These are phyloP conservation scores for Eucidaris tribuloides DNA, from an alignment of 35 echinoderm and acorn worm genomes.

Conservation along the genomic window DNA sequence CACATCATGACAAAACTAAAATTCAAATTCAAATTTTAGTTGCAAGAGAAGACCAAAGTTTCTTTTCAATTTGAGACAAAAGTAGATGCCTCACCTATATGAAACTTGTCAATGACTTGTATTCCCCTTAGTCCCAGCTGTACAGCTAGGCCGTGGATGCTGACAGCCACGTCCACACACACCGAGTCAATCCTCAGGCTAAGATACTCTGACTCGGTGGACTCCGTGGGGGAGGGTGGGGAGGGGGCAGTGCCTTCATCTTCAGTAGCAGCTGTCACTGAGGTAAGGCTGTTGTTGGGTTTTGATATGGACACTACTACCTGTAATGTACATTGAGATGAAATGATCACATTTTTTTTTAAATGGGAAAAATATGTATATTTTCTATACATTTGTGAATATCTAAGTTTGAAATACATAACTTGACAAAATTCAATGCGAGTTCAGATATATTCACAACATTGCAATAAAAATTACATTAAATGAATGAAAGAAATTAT, in stretches of 20 bases:
- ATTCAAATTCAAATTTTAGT: background rate
- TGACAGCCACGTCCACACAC: conserved; percentile 78
- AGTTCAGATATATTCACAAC: too few relatives aligned
- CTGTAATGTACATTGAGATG: too few relatives aligned
- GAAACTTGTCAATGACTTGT: conserved; percentile 95
- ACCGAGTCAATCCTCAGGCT: conserved; percentile 85
- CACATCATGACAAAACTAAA: background rate
- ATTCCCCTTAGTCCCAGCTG: conserved; percentile 85
- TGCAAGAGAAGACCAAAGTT: background rate
- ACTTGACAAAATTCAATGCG: too few relatives aligned
- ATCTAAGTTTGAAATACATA: too few relatives aligned
- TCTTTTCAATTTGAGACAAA: background rate
- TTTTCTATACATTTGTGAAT: too few relatives aligned
- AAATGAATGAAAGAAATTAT: too few relatives aligned
- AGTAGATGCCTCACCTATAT: conserved; percentile 62
- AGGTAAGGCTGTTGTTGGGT: background rate
- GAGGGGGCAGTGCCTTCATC: conserved; percentile 11
- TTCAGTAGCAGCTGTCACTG: background rate
- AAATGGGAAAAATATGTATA: too few relatives aligned
- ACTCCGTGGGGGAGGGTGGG: conserved; percentile 13
- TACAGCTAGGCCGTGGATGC: conserved; percentile 67
- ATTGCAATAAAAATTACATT: too few relatives aligned
- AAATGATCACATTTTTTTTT: too few relatives aligned
- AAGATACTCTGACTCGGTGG: conserved; percentile 71
- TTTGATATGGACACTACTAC: conserved; percentile 51